Conservation (phyloP, 2,797 vertebrate species). For the Lacerta viridis region DNA sequence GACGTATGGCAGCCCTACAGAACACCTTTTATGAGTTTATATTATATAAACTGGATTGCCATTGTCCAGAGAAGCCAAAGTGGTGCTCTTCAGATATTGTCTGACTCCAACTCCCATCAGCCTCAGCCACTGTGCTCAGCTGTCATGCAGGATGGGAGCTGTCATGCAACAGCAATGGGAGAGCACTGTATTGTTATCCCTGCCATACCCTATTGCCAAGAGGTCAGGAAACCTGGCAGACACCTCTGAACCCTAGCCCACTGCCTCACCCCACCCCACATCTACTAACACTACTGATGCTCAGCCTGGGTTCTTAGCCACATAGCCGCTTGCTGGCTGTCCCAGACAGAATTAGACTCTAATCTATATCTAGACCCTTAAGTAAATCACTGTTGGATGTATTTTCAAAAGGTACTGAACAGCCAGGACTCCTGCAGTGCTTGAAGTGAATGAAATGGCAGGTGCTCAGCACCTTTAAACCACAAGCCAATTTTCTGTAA, state of each 20-base stretch:
- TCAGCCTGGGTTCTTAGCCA: neutral
- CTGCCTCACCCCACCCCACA: no score
- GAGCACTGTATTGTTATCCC: no score
- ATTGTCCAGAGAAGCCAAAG: no score
- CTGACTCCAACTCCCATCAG: no score
- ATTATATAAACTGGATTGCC: no score
- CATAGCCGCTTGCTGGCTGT: neutral
- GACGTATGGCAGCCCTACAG: no score
- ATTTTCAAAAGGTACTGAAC: neutral
- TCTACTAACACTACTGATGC: neutral
- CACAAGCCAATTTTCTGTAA: neutral
- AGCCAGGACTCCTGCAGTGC: neutral
- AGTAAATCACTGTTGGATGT: slow-evolving; percentile 16
- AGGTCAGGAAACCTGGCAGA: neutral
- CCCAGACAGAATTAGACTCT: slow-evolving; percentile 17
- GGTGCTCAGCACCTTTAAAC: neutral
- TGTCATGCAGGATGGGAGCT: no score
- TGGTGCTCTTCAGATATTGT: no score
- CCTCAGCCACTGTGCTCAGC: no score
- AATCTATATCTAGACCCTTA: neutral
- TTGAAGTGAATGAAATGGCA: slow-evolving; percentile 13
- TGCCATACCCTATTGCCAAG: no score
- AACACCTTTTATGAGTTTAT: no score
- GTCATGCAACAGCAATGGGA: no score
- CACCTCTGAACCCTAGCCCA: neutral